These are phyloP conservation scores for Vandiemenella viatica DNA, from an alignment of 2,888 invertebrate genomes.

Conservation along the genomic window DNA sequence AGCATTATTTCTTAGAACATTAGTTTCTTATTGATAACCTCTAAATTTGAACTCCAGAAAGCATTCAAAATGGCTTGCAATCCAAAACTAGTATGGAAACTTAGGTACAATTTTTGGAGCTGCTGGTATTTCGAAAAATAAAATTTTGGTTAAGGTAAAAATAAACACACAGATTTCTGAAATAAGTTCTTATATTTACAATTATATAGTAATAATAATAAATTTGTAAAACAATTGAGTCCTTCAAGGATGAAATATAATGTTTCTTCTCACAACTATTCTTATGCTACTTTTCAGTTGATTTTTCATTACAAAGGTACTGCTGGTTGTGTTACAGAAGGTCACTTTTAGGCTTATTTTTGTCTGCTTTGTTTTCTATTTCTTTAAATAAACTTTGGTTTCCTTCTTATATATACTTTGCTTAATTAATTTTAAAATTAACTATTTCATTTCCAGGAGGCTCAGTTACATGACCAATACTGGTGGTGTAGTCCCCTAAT, in stretches of 20 bases:
- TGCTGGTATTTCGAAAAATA: no score
- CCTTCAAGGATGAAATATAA: constrained; percentile 26
- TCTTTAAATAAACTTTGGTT: constrained; percentile 14
- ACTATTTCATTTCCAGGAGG: constrained; percentile 3
- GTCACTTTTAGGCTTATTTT: constrained; percentile 27
- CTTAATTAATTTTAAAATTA: background rate
- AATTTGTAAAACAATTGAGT: constrained; percentile 25
- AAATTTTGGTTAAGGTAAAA: no score
- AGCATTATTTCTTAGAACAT: no score
- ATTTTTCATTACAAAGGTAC: constrained; percentile 25
- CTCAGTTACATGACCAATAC: constrained; percentile 5
- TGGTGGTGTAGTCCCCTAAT: no score
- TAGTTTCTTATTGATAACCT: no score
- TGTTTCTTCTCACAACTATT: constrained; percentile 27
- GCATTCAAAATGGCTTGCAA: no score
- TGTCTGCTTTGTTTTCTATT: constrained; percentile 14
- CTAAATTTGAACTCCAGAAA: no score
- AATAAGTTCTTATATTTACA: constrained; percentile 18
- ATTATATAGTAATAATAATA: constrained; percentile 21
- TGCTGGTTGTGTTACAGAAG: constrained; percentile 29
- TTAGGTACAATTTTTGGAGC: no score
- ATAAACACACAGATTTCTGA: constrained; percentile 7
- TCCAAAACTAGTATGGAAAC: no score
- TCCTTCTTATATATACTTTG: background rate
- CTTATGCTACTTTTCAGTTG: constrained; percentile 23